Base-by-base conservation (phyloP, 2,113 vertebrate species). In the Scopus umbretta region DNA sequence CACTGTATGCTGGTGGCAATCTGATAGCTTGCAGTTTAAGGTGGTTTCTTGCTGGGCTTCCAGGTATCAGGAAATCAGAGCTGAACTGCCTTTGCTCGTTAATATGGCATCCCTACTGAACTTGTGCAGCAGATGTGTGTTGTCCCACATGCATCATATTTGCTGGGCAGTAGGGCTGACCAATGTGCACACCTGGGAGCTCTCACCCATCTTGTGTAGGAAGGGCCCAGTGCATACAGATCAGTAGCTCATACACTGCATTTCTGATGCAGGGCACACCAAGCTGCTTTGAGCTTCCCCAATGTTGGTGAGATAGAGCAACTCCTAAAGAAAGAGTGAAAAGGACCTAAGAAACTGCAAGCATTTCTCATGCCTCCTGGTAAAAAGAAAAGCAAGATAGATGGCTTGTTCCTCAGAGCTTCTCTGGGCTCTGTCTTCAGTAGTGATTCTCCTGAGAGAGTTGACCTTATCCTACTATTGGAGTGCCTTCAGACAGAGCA, bases 101-200 rank as follows among this genome's bases (percentile, higher is more conserved):
- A 65, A 59, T 25, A 21, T 13, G 22, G 26, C 29, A 58, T 25
- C 58, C 13, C 78, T n/a, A 13, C 26, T 43, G 50, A 83, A 36
- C 26, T 70, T 45, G 40, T 38, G 34, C 65, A 70, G 40, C 25
- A 72, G 34, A 19, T 68, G 20, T 18, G 29, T 38, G 40, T 5
- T 80, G 22, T 61, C 58, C 30, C 40, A 65, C 20, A 13, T 18
- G 22, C 22, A 14, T 14, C 0, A 3, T 25, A 27, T 78, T 61
- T 78, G 4, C 63, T 40, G 36, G 43, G 38, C 62, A 61, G 53
- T 18, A 52, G 29, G 43, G 58, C 38, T 68, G 26, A 32, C 7
- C 0, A 1, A 16, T 4, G 3, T 23, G 34, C 55, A 42, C 50
- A 29, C 3, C 19, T 42, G 15, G n/a, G 22, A 88, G 29, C 17